phyloP scores from a whole-genome alignment of 2,797 vertebrate genomes.

The Lutjanus argentimaculatus region DNA sequence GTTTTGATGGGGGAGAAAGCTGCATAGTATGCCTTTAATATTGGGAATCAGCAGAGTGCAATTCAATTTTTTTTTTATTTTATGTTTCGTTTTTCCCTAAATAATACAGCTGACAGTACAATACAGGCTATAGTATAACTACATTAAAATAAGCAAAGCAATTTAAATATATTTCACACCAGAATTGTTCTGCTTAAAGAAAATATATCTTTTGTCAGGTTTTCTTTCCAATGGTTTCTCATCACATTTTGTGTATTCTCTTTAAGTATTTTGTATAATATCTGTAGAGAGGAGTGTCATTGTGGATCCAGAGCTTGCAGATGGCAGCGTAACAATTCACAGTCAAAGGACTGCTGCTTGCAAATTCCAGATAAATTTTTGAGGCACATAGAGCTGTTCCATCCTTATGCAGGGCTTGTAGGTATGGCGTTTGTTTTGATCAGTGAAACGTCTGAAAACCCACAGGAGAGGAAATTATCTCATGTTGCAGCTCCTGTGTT shows the following conservation, averaged over 20 bases:
- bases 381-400: background rate
- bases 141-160: background rate
- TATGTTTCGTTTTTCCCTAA: background rate
- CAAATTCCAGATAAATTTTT: background rate
- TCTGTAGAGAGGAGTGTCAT: background rate
- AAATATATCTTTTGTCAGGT: background rate
- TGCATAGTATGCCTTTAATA: too few relatives aligned
- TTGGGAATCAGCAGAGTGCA: background rate
- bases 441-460: background rate
- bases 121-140: background rate
- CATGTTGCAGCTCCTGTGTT: too few relatives aligned
- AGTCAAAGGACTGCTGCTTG: background rate
- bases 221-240: background rate
- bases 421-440: conserved; percentile 7
- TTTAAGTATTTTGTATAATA: background rate
- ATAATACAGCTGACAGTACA: background rate
- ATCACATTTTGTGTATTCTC: background rate
- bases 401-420: background rate
- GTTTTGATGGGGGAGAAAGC: too few relatives aligned
- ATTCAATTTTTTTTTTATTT: background rate
- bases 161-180: background rate
- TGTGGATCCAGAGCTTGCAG: background rate
- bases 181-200: conserved; percentile 4
- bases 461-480: background rate
- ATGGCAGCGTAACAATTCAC: background rate